These are phyloP conservation scores for Alaudala cheleensis DNA, from an alignment of 2,113 vertebrate genomes.

Conservation along the genomic window DNA sequence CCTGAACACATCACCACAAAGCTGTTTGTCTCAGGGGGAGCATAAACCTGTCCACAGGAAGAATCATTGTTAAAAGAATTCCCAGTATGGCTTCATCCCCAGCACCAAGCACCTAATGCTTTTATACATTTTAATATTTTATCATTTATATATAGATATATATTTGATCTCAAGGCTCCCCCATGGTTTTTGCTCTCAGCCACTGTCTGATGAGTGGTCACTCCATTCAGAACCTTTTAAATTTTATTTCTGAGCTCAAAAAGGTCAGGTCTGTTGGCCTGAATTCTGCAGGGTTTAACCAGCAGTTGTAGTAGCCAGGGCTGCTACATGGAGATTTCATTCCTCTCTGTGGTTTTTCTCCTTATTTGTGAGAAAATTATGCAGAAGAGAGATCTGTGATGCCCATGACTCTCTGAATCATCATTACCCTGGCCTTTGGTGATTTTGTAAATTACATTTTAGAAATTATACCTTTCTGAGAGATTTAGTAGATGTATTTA, in stretches of 20 bases:
- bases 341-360: fast-evolving
- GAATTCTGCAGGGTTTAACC: background rate
- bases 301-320: background rate
- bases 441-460: background rate
- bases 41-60: background rate
- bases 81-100: background rate
- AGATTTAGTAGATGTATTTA: background rate
- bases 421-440: background rate
- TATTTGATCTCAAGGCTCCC: background rate
- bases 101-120: background rate
- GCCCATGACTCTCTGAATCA: background rate
- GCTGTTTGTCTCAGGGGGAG: background rate
- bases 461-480: background rate
- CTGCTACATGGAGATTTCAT: background rate
- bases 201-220: fast-evolving
- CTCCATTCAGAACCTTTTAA: background rate
- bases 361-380: background rate
- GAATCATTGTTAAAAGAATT: background rate
- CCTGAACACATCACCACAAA: background rate
- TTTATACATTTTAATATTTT: background rate
- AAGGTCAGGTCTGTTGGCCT: background rate
- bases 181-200: background rate
- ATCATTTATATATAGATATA: background rate
- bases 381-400: background rate
- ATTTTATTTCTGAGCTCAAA: background rate